phyloP scores from a whole-genome alignment of 2,888 invertebrate species.

The Seladonia tumulorum region DNA sequence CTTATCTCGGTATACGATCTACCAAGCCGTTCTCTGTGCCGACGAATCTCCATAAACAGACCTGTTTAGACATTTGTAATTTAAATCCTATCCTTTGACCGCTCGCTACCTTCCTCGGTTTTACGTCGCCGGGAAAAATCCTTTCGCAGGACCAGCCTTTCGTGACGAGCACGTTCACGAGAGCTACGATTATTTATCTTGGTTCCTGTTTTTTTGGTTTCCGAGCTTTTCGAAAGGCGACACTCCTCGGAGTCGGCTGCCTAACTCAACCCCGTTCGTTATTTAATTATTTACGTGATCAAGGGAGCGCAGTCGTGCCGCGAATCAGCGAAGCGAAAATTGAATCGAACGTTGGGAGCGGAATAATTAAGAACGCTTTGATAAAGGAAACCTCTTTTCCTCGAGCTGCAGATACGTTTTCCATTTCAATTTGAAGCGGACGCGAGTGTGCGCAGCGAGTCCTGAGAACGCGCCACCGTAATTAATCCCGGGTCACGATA shows the following conservation, averaged over 20 bases:
- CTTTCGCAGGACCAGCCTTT: too few relatives aligned
- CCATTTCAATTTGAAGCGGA: not conserved
- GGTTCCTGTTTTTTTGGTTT: too few relatives aligned
- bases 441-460: not conserved
- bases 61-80: not conserved
- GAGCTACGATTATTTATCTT: too few relatives aligned
- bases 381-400: not conserved
- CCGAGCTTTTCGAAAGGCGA: too few relatives aligned
- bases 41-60: not conserved
- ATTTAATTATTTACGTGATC: not conserved
- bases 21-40: not conserved
- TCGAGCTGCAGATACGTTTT: not conserved
- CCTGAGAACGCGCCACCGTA: not conserved
- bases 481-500: slow-evolving; percentile 7
- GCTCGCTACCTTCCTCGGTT: not conserved
- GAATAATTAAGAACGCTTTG: not conserved
- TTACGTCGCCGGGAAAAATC: not conserved
- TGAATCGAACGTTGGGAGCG: not conserved
- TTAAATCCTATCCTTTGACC: not conserved
- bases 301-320: not conserved
- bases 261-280: not conserved
- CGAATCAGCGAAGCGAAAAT: not conserved
- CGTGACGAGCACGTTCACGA: too few relatives aligned
- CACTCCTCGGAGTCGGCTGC: not conserved
- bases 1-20: not conserved